Percentiles rank a stretch among this genome's conserved stretches.
These are phyloP conservation scores for Lasioglossum oenotherae DNA, from an alignment of 2,888 invertebrate genomes.

Conservation along the genomic window DNA sequence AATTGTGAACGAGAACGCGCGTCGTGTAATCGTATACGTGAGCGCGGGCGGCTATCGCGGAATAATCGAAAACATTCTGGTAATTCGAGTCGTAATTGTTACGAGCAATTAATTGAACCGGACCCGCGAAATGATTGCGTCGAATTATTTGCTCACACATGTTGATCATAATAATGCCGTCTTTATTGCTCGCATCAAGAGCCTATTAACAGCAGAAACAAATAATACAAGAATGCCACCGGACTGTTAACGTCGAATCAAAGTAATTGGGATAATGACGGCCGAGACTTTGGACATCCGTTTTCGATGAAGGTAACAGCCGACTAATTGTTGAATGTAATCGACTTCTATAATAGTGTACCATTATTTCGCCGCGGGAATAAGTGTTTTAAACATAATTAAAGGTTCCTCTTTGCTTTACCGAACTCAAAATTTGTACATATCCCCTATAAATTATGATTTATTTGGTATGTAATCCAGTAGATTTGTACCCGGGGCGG, in stretches of 20 bases:
- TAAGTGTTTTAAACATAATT: neutral
- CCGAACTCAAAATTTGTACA: too few species aligned
- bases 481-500: too few species aligned
- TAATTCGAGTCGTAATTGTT: slow-evolving; percentile 10
- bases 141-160: neutral
- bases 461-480: too few species aligned
- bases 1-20: neutral
- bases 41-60: neutral
- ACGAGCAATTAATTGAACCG: slow-evolving; percentile 19
- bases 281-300: neutral
- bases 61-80: neutral
- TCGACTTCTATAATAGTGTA: neutral
- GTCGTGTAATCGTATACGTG: neutral
- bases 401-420: neutral
- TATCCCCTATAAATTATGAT: too few species aligned
- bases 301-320: neutral
- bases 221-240: neutral
- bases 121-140: neutral
- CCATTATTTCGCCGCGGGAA: neutral
- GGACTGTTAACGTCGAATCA: neutral
- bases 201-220: neutral
- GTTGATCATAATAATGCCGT: neutral
- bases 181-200: neutral
- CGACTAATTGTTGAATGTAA: neutral
- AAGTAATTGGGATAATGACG: neutral